phyloP scores from a whole-genome alignment of 2,113 vertebrate species.

The Muntiacus reevesi region DNA sequence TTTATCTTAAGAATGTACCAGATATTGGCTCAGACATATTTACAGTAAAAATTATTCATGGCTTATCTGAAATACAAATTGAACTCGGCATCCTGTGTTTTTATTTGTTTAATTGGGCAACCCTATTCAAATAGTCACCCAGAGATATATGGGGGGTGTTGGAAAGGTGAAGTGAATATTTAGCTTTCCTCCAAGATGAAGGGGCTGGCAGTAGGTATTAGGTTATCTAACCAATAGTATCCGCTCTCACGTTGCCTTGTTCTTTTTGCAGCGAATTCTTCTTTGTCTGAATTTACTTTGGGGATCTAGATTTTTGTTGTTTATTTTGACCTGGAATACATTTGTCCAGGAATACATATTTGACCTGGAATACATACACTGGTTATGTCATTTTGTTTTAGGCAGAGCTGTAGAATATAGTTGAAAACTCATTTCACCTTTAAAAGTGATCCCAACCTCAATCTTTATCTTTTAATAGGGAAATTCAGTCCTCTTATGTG shows the following conservation, averaged over 20 bases:
- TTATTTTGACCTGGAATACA: not conserved
- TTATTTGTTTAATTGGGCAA: not conserved
- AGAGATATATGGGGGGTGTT: not conserved
- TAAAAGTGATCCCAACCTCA: not conserved
- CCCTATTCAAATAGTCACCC: not conserved
- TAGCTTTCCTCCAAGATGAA: not conserved
- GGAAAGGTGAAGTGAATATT: not conserved
- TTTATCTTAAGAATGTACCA: not conserved
- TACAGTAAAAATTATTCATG: not conserved
- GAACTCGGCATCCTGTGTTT: not conserved
- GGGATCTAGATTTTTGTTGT: not conserved
- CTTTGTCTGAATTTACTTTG: not conserved
- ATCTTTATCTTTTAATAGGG: not conserved
- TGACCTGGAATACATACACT: not conserved
- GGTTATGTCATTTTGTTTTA: not conserved
- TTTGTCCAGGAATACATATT: not conserved
- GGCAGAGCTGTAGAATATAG: not conserved
- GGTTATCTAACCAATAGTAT: not conserved
- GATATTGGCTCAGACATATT: not conserved
- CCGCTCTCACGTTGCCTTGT: not conserved
- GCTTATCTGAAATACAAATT: not conserved
- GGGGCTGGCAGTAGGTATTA: not conserved
- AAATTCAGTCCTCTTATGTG: not conserved
- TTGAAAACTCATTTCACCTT: not conserved
- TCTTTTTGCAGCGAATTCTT: not conserved